Percentiles rank a stretch among this genome's conserved stretches.
These are phyloP conservation scores for Drosophila asahinai DNA, from an alignment of 1,140 invertebrate genomes.

Conservation along the genomic window DNA sequence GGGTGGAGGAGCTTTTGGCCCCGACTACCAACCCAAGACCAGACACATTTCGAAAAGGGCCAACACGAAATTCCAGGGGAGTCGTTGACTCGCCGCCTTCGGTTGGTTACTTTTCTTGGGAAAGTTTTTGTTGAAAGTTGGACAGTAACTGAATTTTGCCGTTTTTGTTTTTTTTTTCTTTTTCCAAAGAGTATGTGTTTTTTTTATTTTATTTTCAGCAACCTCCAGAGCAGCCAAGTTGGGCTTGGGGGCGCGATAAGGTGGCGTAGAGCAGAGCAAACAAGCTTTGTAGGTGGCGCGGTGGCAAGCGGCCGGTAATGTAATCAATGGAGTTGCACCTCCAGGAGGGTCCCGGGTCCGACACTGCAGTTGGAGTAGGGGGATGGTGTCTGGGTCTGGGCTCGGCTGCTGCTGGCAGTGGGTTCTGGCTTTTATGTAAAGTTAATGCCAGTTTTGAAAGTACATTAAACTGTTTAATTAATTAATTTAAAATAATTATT, in stretches of 20 bases:
- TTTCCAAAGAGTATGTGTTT: constrained; percentile 14
- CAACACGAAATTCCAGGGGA: constrained; percentile 81
- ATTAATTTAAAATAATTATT: too few species aligned
- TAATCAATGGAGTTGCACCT: constrained; percentile 47
- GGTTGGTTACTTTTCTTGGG: constrained; percentile 81
- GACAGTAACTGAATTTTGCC: constrained; percentile 59
- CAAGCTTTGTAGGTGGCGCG: constrained; percentile 43
- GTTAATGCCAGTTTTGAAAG: neutral
- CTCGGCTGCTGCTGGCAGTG: neutral
- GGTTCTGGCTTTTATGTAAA: neutral
- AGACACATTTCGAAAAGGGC: constrained; percentile 83
- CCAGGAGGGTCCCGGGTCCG: constrained; percentile 2
- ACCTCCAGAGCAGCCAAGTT: constrained; percentile 41
- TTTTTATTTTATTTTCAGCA: constrained; percentile 56
- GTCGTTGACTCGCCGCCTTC: constrained; percentile 73
- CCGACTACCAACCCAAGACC: constrained; percentile 57
- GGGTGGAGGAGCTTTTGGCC: constrained; percentile 45
- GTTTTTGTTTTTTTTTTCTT: constrained; percentile 38
- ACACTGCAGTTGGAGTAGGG: neutral
- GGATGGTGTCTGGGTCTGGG: neutral
- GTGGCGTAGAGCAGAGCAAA: constrained; percentile 46
- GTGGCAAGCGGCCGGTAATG: constrained; percentile 9
- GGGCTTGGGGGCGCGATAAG: constrained; percentile 34
- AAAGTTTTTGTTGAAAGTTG: constrained; percentile 82
- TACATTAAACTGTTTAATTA: neutral